phyloP scores from a whole-genome alignment of 2,888 invertebrate genomes.

The Hofmannophila pseudospretella region DNA sequence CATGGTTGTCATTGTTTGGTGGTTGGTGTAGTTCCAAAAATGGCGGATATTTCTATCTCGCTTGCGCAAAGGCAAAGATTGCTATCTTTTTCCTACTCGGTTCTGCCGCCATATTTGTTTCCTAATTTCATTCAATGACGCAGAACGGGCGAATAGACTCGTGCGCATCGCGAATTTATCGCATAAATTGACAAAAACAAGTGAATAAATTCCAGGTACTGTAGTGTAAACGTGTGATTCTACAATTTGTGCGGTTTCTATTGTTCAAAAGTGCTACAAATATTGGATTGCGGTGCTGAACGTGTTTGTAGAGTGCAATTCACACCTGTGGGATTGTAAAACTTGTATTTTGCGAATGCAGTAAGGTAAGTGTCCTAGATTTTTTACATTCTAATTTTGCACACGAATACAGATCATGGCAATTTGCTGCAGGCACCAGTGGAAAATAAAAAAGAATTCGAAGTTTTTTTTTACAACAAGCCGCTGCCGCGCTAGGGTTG shows the following conservation, averaged over 20 bases:
- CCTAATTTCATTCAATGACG: conserved; percentile 3
- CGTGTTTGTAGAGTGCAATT: background rate
- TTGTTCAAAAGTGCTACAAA: background rate
- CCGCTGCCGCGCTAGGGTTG: too few relatives aligned
- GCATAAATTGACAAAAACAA: conserved; percentile 4
- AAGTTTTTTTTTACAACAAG: too few relatives aligned
- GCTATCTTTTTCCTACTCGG: too few relatives aligned
- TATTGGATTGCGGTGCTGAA: background rate
- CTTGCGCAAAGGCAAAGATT: too few relatives aligned
- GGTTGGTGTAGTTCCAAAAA: too few relatives aligned
- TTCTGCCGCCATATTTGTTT: conserved; percentile 1
- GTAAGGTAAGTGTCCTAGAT: conserved; percentile 3
- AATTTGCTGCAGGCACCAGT: too few relatives aligned
- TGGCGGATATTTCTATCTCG: too few relatives aligned
- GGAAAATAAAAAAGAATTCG: too few relatives aligned
- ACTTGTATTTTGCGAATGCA: background rate
- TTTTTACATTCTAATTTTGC: background rate
- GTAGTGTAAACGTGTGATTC: background rate
- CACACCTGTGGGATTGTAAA: background rate
- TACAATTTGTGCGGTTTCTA: background rate
- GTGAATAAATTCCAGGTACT: background rate
- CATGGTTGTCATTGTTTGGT: too few relatives aligned
- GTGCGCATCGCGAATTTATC: conserved; percentile 5
- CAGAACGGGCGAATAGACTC: background rate
- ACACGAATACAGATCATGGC: background rate